Evolutionary conservation across 2,888 invertebrate genomes (phyloP), one percentile per base, ranked within the genome.

Genomic region (Apodemia hepburni): DNA sequence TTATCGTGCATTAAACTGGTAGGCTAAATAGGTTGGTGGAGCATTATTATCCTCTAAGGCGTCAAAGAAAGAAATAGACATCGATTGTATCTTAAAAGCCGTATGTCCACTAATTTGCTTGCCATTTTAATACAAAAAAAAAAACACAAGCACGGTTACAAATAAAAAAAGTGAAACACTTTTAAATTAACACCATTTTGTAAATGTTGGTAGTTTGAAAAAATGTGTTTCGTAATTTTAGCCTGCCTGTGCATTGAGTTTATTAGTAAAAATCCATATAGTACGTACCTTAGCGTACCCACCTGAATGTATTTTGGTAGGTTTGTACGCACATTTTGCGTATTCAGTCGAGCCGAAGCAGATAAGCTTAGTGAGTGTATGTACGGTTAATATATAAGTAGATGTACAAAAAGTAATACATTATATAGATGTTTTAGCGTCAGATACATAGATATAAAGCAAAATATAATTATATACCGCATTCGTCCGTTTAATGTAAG

Each of bases 351-450:
- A 68, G 76, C 76, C 79, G 76, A 82, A 81, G 81, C 82, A 81
- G 80, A 77, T 82, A 87, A 86, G 91, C 91, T 91, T 91, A 90
- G 87, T 90, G 85, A 83, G 82, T 90, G 90, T 89, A 88, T 86
- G 88, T 90, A 90, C 82, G 88, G 83, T 87, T 87, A 90, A 81
- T 85, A 82, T 87, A 85, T 90, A 91, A 91, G 91, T 91, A 91
- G 91, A 91, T 91, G 91, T 91, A 91, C 90, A 91, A 90, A 86
- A 91, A 89, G 85, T 90, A 91, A 90, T 88, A 89, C 90, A 89
- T 89, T 89, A 89, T 90, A 90, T 91, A 91, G 90, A 90, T 91
- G 91, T 91, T 91, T 85, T 91, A 91, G 91, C 87, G 90, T 90
- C 91, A 91, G 87, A 90, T 90, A 90, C 86, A 89, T 90, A 90